phyloP scores from a whole-genome alignment of 2,113 vertebrate species.

The Turdus rufiventris region DNA sequence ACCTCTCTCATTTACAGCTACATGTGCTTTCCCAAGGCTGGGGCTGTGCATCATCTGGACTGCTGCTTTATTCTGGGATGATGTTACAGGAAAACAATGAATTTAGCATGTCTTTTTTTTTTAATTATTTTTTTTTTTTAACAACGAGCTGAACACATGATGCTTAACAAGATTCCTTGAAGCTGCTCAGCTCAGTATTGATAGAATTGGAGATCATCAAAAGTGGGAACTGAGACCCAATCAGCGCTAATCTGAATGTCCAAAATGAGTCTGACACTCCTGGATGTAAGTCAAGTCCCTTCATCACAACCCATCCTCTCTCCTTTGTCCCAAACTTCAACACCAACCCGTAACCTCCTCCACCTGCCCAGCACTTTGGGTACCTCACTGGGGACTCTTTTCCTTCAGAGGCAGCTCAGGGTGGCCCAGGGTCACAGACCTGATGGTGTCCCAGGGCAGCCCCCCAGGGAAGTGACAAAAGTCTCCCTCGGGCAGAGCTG shows the following conservation, averaged over 20 bases:
- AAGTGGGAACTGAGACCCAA: not conserved
- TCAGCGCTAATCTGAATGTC: not conserved
- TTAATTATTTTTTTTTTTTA: not conserved
- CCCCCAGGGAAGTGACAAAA: not conserved
- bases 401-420: not conserved
- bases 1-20: not conserved
- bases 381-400: rapidly evolving
- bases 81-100: not conserved
- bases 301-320: not conserved
- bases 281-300: not conserved
- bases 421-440: not conserved
- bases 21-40: not conserved
- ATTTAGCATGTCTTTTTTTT: not conserved
- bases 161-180: not conserved
- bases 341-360: not conserved
- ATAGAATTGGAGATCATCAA: rapidly evolving
- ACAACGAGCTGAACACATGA: not conserved
- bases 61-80: not conserved
- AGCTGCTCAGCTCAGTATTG: not conserved
- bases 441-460: not conserved
- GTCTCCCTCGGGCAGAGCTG: constrained; percentile 29
- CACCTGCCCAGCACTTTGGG: not conserved
- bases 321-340: not conserved
- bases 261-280: not conserved
- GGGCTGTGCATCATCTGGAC: not conserved